These are phyloP conservation scores for Frankliniella intonsa DNA, from an alignment of 2,888 invertebrate genomes.

Conservation along the genomic window DNA sequence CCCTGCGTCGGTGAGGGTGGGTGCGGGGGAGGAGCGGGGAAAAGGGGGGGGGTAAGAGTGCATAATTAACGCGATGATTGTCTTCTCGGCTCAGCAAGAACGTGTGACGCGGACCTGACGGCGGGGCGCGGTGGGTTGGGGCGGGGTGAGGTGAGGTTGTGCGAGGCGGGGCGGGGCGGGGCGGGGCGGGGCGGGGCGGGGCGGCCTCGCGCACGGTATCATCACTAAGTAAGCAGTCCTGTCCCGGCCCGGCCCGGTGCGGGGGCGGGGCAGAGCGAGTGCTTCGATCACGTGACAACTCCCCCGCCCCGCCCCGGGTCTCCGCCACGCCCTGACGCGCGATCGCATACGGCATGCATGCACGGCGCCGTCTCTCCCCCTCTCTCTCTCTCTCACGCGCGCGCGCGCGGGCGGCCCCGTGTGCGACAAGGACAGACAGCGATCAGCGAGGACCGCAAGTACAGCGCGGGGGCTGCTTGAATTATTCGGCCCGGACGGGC, in stretches of 20 bases:
- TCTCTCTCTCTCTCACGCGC: not conserved
- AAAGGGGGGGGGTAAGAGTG: not conserved
- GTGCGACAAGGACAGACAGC: too few species aligned
- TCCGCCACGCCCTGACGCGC: not conserved
- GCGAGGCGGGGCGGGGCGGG: too few species aligned
- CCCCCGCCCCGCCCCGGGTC: not conserved
- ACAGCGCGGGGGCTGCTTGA: too few species aligned
- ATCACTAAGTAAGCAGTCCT: not conserved
- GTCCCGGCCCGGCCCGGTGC: not conserved
- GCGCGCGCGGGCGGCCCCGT: too few species aligned
- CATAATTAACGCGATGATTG: conserved; percentile 10
- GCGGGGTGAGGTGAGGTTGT: not conserved
- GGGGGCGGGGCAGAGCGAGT: not conserved
- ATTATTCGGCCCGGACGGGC: too few species aligned
- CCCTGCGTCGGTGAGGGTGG: not conserved
- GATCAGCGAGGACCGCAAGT: too few species aligned
- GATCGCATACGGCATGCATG: too few species aligned
- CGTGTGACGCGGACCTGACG: not conserved
- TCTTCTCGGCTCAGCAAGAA: conserved; percentile 6
- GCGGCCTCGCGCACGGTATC: not conserved
- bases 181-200: not conserved
- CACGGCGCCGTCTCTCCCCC: not conserved
- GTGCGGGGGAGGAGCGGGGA: not conserved
- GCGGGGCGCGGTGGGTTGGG: not conserved
- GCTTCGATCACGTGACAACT: not conserved